Evolutionary conservation across 92 coral and sea anemone species (phyloP), one percentile per base, ranked within the genome.

Genomic region (Montipora capitata): DNA sequence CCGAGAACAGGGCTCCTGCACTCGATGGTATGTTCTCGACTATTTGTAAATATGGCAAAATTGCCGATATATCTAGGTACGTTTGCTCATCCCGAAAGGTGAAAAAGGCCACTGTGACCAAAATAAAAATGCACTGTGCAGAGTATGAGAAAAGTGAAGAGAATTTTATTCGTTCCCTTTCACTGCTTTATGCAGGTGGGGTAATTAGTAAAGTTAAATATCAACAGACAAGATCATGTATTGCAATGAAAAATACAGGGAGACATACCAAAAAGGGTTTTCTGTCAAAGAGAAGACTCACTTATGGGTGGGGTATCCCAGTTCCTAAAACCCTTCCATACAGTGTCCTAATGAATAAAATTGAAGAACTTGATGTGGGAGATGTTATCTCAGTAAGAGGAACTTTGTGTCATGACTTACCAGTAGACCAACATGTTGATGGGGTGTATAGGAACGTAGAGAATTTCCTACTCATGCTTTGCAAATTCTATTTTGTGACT

Each of bases 121-220:
- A 15, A 17, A 18, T 65, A 15, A 65, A 5, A 8, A 17, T 7
- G 20, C 70, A 65, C 3, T 15, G 18, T 14, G 27, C 18, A 61
- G 66, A 13, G 20, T 61, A 57, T 57, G 62, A 57, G n/a, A 57
- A 57, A 15, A 10, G 62, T 10, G 62, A 57, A 3, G 15, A 85
- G 13, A 91, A 85, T 43, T 49, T 74, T 10, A 68, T 63, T 74
- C 91, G 83, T 17, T 86, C 94, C 0, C 90, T 86, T 67, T 63
- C 84, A 38, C 68, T 91, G 11, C 91, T 91, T 35, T 91, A 91
- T 86, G 91, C 87, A 11, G 94, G 94, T 1, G 94, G 91, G 35
- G 27, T 91, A 7, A 80, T 80, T 15, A 65, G 88, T 16, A 92
- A 92, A 17, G 71, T 35, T 9, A 92, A 84, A 45, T 92, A 92